These are phyloP conservation scores for Xyrauchen texanus DNA, from an alignment of 2,113 vertebrate species.

Conservation along the genomic window DNA sequence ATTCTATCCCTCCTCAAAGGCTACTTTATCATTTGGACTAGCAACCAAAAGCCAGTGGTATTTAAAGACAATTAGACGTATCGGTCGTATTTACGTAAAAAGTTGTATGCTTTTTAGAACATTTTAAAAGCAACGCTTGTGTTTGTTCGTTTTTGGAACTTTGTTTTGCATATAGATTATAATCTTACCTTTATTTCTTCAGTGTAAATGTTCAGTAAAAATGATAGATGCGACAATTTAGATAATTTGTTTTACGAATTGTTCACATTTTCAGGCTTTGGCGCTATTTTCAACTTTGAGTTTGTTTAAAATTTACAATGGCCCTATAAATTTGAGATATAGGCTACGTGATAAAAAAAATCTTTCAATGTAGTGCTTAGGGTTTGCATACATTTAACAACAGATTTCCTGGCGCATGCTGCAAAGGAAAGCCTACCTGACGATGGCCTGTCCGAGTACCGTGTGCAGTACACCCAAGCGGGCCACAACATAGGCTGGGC, in stretches of 20 bases:
- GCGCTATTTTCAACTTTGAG: background rate
- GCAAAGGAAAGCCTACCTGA: conserved; percentile 83
- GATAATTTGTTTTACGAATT: background rate
- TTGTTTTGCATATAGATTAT: background rate
- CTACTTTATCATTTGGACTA: background rate
- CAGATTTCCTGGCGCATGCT: background rate
- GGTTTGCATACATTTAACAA: background rate
- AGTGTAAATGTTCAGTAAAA: too few relatives aligned
- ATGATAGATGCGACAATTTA: too few relatives aligned
- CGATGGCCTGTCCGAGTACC: conserved; percentile 96
- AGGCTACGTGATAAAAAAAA: background rate
- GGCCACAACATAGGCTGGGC: conserved; percentile 93
- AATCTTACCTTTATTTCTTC: background rate
- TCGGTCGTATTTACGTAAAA: background rate
- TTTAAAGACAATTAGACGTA: background rate
- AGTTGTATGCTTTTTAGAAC: background rate
- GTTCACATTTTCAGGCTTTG: background rate
- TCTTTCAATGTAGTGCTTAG: background rate
- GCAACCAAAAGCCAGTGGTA: background rate
- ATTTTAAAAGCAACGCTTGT: background rate
- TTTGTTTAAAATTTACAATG: background rate
- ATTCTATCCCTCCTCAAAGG: background rate
- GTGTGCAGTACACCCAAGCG: conserved; percentile 98
- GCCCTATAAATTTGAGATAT: background rate
- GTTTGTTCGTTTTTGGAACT: background rate